Conservation (phyloP, 1,140 invertebrate genomes). For the Drosophila obscura region DNA sequence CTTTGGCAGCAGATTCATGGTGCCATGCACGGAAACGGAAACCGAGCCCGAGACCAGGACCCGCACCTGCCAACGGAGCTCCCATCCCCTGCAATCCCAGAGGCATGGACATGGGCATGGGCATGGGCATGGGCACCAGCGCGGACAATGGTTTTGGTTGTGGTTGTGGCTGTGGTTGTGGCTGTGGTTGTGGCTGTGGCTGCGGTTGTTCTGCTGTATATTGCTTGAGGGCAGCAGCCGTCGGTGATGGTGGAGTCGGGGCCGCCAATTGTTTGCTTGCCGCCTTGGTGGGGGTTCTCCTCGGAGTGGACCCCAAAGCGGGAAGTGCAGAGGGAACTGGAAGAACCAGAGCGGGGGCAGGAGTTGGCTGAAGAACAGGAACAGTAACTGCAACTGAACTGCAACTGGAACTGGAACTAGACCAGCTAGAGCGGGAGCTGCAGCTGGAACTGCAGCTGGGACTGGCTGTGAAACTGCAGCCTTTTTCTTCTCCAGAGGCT, state of each 20-base stretch:
- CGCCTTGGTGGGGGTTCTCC: constrained; percentile 65
- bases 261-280: constrained; percentile 60
- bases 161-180: no score
- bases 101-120: constrained; percentile 17
- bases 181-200: not conserved
- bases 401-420: not conserved
- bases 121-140: not conserved
- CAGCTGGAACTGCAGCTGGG: not conserved
- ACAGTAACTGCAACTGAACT: not conserved
- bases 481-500: no score
- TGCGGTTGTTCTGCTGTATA: constrained; percentile 28
- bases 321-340: not conserved
- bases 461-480: not conserved
- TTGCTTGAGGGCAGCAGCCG: constrained; percentile 36
- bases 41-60: not conserved
- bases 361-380: not conserved
- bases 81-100: constrained; percentile 16
- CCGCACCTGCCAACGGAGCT: constrained; percentile 1
- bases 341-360: not conserved
- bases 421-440: not conserved
- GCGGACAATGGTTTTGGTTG: constrained; percentile 8
- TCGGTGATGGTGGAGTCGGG: constrained; percentile 6
- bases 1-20: constrained; percentile 56
- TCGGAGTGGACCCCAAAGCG: not conserved
- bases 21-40: constrained; percentile 9